Evolutionary conservation across 1,140 invertebrate species (phyloP), one percentile per base, ranked within the genome.

Genomic region (Drosophila ohnishii): DNA sequence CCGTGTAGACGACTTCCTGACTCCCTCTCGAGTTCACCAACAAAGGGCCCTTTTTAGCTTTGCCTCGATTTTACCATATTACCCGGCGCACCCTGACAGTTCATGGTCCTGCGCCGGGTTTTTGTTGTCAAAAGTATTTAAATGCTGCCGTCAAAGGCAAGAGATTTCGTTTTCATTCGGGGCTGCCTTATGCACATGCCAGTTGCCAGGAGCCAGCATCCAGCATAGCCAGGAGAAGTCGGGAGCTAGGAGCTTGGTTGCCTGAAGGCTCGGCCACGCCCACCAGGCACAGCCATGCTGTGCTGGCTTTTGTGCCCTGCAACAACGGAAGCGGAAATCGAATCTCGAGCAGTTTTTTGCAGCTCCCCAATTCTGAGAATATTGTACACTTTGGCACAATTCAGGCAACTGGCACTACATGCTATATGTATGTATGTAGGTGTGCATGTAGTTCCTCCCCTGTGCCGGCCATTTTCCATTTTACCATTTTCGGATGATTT

Each of bases 321-420:
- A 88, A 73, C 76, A 83, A 88, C 80, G 84, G 84, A 88, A 88
- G 74, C 84, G 84, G 84, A 88, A 88, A 88, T 88, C 84, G 84
- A 88, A 88, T 88, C 84, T 88, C 87, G 67, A 84, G 78, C 80
- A 83, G 62, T 78, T 87, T 76, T 82, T 48, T 75, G 28, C 39
- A 35, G 56, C 35, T 32, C 28, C 32, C 55, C 45, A 45, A 76
- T 75, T 65, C 30, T 25, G 51, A 74, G 69, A 78, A 79, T 82
- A 81, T 74, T 44, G 74, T 77, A 56, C 60, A 59, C 40, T 75
- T 75, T 45, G 34, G 57, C 50, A 45, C 56, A 74, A 85, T 74
- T 61, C 72, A 66, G 64, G 55, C 66, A 84, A 55, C 51, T 55
- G 51, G 2, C 51, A 55, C 34, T 55, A 55, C 51, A 55, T 55